Evolutionary conservation across 2,888 invertebrate species (phyloP), one percentile per base, ranked within the genome.

Genomic region (Aphrophora alni): DNA sequence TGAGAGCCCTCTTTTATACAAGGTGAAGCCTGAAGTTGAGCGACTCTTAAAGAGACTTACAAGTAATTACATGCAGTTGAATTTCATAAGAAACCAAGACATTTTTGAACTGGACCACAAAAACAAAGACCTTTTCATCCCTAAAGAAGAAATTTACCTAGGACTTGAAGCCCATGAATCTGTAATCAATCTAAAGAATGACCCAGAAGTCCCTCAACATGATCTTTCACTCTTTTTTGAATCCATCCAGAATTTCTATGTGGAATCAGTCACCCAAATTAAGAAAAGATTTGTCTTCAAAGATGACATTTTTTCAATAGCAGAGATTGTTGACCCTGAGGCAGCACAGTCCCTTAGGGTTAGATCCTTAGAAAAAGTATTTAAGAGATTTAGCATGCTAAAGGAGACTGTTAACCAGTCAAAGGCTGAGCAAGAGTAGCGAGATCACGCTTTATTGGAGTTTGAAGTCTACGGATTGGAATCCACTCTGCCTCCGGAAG

Each of bases 201-300:
- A 78, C 27, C 73, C 78, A 38, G 70, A 78, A 26, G 72, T 73
- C 17, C 33, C 25, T 24, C 21, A 33, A 72, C 26, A 72, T 72
- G 72, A 26, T 28, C 26, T 72, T 26, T 27, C 27, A 8, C 72
- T 25, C n/a, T 77, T 77, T 71, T 33, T 77, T 70, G 14, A 77
- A 51, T 70, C 77, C 33, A 70, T 69, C 38, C 70, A 70, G 38
- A 51, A 77, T 38, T 77, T 77, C 25, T 77, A 77, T 70, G 38
- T 77, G 14, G 71, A 77, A 71, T 21, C 26, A 28, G 38, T 77
- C 5, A 77, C 70, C 27, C 70, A 77, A 71, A 71, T 77, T 33
- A 77, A 77, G 38, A 77, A 70, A n/a, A 51, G 59, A 73, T 80
- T 80, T 77, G 76, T 70, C 0, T 80, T 80, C 26, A 76, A 77